Evolutionary conservation across 2,797 vertebrate species (phyloP).

Genomic region (Pempheris klunzingeri): DNA sequence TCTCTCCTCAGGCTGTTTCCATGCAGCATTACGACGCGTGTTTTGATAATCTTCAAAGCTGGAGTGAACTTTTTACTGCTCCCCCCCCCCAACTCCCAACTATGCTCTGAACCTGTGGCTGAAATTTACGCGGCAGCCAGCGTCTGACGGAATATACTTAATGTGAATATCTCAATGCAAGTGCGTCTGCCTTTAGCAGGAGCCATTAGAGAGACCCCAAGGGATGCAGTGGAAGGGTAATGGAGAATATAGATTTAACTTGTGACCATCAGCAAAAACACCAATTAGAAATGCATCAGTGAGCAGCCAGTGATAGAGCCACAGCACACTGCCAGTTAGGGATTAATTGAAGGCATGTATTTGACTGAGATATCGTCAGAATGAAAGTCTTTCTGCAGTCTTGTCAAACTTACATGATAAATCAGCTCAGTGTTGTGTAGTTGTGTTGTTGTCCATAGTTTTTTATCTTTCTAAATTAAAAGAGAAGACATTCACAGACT

Average conservation of each 20-base stretch:
- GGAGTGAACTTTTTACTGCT: constrained; percentile 62
- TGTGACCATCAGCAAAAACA: constrained; percentile 85
- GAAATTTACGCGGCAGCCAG: constrained; percentile 44
- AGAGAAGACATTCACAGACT: background rate
- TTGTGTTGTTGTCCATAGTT: background rate
- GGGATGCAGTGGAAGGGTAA: constrained; percentile 73
- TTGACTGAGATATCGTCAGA: constrained; percentile 54
- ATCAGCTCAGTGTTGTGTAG: constrained; percentile 6
- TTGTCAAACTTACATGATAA: constrained; percentile 24
- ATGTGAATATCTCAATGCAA: constrained; percentile 68
- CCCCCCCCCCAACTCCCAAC: constrained; percentile 46
- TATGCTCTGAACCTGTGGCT: constrained; percentile 32
- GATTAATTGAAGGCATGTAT: constrained; percentile 67
- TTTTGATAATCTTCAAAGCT: constrained; percentile 74
- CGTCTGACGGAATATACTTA: constrained; percentile 55
- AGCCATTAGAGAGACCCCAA: constrained; percentile 76
- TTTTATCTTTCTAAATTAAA: background rate
- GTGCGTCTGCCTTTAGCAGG: constrained; percentile 70
- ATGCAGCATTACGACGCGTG: constrained; percentile 64
- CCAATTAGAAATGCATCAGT: constrained; percentile 84
- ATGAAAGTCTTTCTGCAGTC: constrained; percentile 44
- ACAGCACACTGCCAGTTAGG: constrained; percentile 58
- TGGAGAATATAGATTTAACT: constrained; percentile 84
- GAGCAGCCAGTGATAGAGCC: constrained; percentile 57
- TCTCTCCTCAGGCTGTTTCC: constrained; percentile 62